Conservation (phyloP, 2,113 vertebrate species). For the Cottus gobio region DNA sequence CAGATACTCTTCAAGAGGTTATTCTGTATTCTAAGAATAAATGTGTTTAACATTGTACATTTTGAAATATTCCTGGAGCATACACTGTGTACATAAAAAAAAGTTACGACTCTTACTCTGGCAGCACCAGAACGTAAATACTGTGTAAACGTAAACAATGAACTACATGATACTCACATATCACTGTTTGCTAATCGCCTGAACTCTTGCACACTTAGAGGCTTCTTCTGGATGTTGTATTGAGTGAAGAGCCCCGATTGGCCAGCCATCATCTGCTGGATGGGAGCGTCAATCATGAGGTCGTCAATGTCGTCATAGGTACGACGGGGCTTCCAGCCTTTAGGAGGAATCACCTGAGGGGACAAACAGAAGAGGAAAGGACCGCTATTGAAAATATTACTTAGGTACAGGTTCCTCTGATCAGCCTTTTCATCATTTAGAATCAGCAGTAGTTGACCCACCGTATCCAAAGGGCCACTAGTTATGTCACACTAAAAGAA, state of each 20-base stretch:
- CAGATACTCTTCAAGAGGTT: not conserved
- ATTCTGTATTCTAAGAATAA: not conserved
- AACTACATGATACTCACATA: slow-evolving; percentile 84
- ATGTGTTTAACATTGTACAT: not conserved
- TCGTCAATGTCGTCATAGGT: slow-evolving; percentile 97
- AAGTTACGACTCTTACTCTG: not conserved
- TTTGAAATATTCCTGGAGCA: not conserved
- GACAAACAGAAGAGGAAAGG: not conserved
- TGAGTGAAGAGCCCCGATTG: slow-evolving; percentile 98
- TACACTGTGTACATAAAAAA: not conserved
- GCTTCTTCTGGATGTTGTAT: slow-evolving; percentile 98
- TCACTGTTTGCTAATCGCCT: slow-evolving; percentile 94
- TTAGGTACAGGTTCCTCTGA: not conserved
- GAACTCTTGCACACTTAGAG: slow-evolving; percentile 95
- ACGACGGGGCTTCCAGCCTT: slow-evolving; percentile 93
- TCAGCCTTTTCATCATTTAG: not conserved
- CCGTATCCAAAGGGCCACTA: not conserved
- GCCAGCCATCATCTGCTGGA: slow-evolving; percentile 97
- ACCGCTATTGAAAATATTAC: not conserved
- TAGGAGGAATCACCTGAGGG: slow-evolving; percentile 92
- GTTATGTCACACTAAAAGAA: not conserved
- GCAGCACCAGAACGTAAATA: not conserved
- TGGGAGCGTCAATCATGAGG: slow-evolving; percentile 93
- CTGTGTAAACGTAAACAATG: not conserved
- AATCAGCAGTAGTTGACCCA: not conserved